A percentile compares a stretch with the other conserved stretches of the same genome.
These are phyloP conservation scores for Anticlea derivata DNA, from an alignment of 2,888 invertebrate genomes.

Conservation along the genomic window DNA sequence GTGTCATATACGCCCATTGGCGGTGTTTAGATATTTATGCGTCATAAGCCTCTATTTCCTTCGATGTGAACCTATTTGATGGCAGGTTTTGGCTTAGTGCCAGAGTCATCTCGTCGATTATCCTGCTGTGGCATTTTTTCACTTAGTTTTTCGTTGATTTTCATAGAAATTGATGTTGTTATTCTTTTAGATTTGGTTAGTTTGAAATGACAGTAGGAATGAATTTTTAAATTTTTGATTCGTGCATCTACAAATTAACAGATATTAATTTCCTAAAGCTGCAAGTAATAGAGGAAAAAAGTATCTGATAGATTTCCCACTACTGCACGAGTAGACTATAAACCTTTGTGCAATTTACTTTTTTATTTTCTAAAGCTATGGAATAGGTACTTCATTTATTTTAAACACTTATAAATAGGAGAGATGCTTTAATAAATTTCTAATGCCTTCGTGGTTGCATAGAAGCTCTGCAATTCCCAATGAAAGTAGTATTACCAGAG, in stretches of 20 bases:
- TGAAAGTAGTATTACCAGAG: no score
- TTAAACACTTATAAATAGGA: slow-evolving; percentile 1
- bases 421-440: slow-evolving; percentile 2
- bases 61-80: slow-evolving; percentile 19
- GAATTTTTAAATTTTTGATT: no score
- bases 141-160: slow-evolving; percentile 13
- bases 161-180: slow-evolving; percentile 15
- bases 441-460: slow-evolving; percentile 1
- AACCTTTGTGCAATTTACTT: slow-evolving; percentile 16
- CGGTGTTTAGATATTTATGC: slow-evolving; percentile 15
- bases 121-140: slow-evolving; percentile 13
- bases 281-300: slow-evolving; percentile 1
- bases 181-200: neutral
- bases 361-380: slow-evolving; percentile 6
- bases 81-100: slow-evolving; percentile 31
- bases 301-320: slow-evolving; percentile 1
- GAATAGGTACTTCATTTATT: neutral
- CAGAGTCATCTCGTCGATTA: slow-evolving; percentile 30
- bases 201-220: neutral
- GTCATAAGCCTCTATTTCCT: slow-evolving; percentile 19
- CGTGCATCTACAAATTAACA: no score
- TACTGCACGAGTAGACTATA: slow-evolving; percentile 7
- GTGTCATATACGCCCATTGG: slow-evolving; percentile 11
- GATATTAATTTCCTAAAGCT: no score
- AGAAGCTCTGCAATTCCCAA: neutral